Evolutionary conservation across 1,140 invertebrate genomes (phyloP), one percentile per base, ranked within the genome.

Genomic region (Lerema accius): DNA sequence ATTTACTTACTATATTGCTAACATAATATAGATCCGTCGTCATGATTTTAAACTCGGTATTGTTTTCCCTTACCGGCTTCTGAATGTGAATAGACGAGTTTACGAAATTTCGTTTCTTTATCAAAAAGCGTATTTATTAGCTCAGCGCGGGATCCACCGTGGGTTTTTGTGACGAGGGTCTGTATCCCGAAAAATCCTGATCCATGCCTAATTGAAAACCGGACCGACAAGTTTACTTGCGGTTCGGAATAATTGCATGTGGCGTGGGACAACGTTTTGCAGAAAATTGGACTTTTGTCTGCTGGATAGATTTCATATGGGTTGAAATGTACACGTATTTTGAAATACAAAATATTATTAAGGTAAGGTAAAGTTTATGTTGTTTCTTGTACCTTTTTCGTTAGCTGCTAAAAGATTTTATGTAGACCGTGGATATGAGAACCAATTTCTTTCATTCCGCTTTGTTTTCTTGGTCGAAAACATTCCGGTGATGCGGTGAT

Each of bases 81-180:
- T 45, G 42, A 46, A 9, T 35, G 11, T 35, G 46, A 14, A 14
- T 14, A 14, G 42, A 37, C n/a, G 26, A 58, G 42, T 46, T 58
- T 45, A 45, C 39, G 28, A 46, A 58, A 37, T 58, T 58, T 58
- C 26, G 55, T 46, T 46, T 46, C 55, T 58, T 58, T 58, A 58
- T 58, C 55, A 58, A 58, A 58, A 26, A 37, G 26, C 55, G 55
- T 58, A 46, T 58, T 58, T 58, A 58, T 58, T 58, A 58, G 42
- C 15, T 58, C 55, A 58, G 15, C 42, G 28, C 42, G 55, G 55
- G 55, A 28, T 46, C 45, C 43, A n/a, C 16, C 55, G 42, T 28
- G 55, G 26, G 42, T 58, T 43, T 37, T 23, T 58, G 35, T 58
- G 53, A 58, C 53, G 40, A 58, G 53, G 53, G 53, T 58, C 40